Evolutionary conservation across 2,888 invertebrate species (phyloP), one percentile per base, ranked within the genome.

Genomic region (Sympetrum striolatum): DNA sequence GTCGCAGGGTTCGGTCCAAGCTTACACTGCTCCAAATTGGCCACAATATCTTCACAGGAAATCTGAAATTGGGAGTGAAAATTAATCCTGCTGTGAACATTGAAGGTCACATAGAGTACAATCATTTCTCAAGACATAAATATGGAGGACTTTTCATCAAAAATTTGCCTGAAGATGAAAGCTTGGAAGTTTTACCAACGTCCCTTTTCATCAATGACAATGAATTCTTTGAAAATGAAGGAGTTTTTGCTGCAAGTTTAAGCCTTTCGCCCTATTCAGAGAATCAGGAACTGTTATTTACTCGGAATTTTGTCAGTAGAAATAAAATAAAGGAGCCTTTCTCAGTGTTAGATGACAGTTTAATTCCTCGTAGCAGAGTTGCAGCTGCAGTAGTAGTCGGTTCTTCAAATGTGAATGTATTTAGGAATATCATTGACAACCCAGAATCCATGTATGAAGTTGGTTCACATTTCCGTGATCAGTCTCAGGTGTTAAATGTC

Each of bases 381-480:
- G 97, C 99, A 1, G 99, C 99, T 0, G 97, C 98, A 0, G 95
- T 99, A 64, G 98, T 99, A 0, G 95, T 99, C 35, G 93, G 93
- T 91, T 95, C 95, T 0, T 96, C 97, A 93, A 99, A 99, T 93
- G 96, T 99, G 0, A 96, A 96, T 81, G 95, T 99, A 2, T 98
- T 96, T 92, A 95, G 99, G 91, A 99, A 99, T 94, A 98, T 98
- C 91, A 96, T 99, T 73, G 96, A 97, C 91, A 99, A 99, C 94
- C 97, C 97, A 1, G 96, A 97, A 91, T 98, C 99, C 0, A 96
- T 96, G 90, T 99, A 98, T 93, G 99, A 99, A 94, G 96, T 99
- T 82, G 98, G 98, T 0, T 98, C 99, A 0, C 99, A 99, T 93
- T 95, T 99, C 31, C 97, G 97, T 93, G 98, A 99, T 93, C 99